Evolutionary conservation across 2,113 vertebrate genomes (phyloP), one percentile per base, ranked within the genome.

Genomic region (Hypomesus transpacificus): DNA sequence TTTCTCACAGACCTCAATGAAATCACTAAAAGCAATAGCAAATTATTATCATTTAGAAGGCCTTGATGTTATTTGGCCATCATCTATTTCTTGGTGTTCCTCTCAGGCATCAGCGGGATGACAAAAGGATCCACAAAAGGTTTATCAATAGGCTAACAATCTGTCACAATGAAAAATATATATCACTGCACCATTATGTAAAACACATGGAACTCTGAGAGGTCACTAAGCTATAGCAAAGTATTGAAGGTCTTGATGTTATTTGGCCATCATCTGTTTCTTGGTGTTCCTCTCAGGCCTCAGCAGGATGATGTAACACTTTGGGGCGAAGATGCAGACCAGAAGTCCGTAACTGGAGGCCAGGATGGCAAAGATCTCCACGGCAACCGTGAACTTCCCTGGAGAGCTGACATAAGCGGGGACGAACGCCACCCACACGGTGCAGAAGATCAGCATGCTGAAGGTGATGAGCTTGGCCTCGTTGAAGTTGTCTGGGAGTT

Each of bases 361-460:
- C 59, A 91, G 74, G 75, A 92, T 91, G 0, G 90, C 88, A 78
- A 92, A 92, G n/a, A 89, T 90, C 75, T 92, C 90, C 4, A 92
- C 89, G 34, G 90, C 86, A 34, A 89, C 89, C 28, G 88, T 87
- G 70, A 87, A 90, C n/a, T 86, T 89, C 52, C 91, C 91, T 54
- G 90, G 91, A 4, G 90, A 82, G 64, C 89, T 91, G 65, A 91
- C 73, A 51, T 90, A 90, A 2, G 86, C 89, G 6, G 89, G 89
- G 14, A 90, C 73, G 66, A 90, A 90, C 4, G 86, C 83, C n/a
- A 90, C 31, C 87, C 87, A 90, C 1, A 89, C 87, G 8, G 84
- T 82, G 59, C 84, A 88, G 75, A 90, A 90, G 69, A 90, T 89
- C 50, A 90, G 66, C 86, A 90, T 89, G 39, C 89, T 89, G 50